Evolutionary conservation across 2,888 invertebrate species (phyloP).

Genomic region (Agrilus cyanescens): DNA sequence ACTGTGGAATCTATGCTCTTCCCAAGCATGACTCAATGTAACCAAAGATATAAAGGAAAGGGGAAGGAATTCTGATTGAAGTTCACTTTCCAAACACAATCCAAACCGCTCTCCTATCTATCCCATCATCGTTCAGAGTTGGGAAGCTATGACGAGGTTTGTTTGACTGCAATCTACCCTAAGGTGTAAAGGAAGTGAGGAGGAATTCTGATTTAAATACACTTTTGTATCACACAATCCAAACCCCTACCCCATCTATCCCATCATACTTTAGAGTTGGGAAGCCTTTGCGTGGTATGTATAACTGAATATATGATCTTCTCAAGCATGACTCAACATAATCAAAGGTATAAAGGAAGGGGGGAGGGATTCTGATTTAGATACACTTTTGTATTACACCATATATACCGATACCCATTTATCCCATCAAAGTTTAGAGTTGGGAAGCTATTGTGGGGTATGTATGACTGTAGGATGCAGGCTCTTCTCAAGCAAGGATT

Average conservation of each 20-base stretch:
- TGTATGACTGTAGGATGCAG: constrained; percentile 9
- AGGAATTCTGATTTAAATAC: no score
- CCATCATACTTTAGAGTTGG: constrained; percentile 42
- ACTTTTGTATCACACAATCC: constrained; percentile 48
- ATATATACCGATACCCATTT: constrained; percentile 54
- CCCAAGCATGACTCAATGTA: background rate
- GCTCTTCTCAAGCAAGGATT: constrained; percentile 21
- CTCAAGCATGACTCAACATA: background rate
- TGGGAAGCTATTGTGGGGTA: constrained; percentile 35
- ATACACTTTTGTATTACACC: constrained; percentile 36
- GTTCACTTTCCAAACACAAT: no score
- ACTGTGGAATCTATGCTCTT: background rate
- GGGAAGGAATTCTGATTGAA: no score
- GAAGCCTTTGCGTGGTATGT: constrained; percentile 34
- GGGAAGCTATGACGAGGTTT: no score
- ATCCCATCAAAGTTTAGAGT: constrained; percentile 44
- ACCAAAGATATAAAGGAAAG: background rate
- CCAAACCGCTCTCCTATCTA: no score
- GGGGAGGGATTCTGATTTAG: constrained; percentile 23
- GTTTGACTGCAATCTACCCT: no score
- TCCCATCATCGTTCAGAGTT: no score
- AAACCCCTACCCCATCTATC: constrained; percentile 55
- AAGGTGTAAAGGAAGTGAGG: no score
- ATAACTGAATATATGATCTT: background rate
- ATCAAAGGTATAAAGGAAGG: background rate